Evolutionary conservation across 1,140 invertebrate genomes (phyloP), one percentile per base, ranked within the genome.

Genomic region (Hyles vespertilio): DNA sequence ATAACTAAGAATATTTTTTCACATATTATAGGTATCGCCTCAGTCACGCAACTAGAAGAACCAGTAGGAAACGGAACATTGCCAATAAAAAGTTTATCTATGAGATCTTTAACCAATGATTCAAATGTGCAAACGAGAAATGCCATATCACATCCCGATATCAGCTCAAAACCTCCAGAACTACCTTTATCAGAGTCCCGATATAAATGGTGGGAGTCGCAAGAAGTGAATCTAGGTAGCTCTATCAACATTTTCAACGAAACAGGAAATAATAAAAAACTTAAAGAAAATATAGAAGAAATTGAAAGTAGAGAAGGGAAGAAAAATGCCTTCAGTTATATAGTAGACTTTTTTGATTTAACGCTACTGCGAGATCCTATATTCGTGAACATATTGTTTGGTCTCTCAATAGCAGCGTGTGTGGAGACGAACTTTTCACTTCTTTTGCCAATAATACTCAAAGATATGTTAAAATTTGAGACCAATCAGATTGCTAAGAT

Each of bases 381-480:
- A 67, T 89, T 87, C 67, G 76, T 94, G 2, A 94, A 92, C 72
- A 91, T 94, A 45, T 91, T 94, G 82, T 61, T 93, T n/a, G 93
- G 93, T 0, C 81, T 94, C 57, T 92, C 92, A 0, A 74, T 94
- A 2, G 93, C 93, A 0, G 91, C 92, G 9, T 93, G 93, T 68
- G 92, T 92, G 0, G 94, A 94, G 72, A 89, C 93, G 2, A 94
- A 94, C 70, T 94, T 94, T 68, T 91, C 92, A 2, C 75, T 93
- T 3, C 63, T 94, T 8, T 91, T 92, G 2, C 93, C 93, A 12
- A 92, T 94, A 34, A 93, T 94, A 40, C 74, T 94, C 2, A 88
- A 88, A 10, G 93, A 94, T 49, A 79, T 87, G 82, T 69, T 88
- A 54, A 54, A 90, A 10, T 92, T 93, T 58, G 79, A 84, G 8